Evolutionary conservation across 1,140 invertebrate species (phyloP).

Genomic region (Aplysia californica): DNA sequence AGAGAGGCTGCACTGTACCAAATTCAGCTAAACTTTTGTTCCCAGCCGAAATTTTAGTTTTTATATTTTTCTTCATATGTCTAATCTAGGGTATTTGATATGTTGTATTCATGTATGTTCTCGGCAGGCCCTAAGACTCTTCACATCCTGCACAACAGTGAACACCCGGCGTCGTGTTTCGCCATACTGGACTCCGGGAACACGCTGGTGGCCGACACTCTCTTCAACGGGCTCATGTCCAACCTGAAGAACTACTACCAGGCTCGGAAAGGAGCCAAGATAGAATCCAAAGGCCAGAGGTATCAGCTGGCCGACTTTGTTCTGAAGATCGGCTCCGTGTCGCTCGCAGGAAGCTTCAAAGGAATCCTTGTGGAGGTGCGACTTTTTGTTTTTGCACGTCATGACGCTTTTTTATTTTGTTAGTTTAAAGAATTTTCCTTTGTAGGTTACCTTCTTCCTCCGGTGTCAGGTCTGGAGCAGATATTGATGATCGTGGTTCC

Average conservation of each 20-base stretch:
- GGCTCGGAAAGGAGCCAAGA: constrained; percentile 80
- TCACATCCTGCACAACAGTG: constrained; percentile 93
- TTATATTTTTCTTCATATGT: too few relatives aligned
- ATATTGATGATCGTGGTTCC: too few relatives aligned
- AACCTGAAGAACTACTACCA: constrained; percentile 89
- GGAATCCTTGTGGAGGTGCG: constrained; percentile 91
- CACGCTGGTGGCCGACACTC: constrained; percentile 86
- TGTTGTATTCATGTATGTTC: too few relatives aligned
- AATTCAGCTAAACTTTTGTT: too few relatives aligned
- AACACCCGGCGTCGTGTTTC: constrained; percentile 94
- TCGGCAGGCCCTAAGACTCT: constrained; percentile 71
- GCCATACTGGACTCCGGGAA: constrained; percentile 86
- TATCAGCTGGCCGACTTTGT: constrained; percentile 95
- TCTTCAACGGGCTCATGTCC: constrained; percentile 91
- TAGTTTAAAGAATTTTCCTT: too few relatives aligned
- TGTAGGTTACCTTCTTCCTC: too few relatives aligned
- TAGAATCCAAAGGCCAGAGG: constrained; percentile 91
- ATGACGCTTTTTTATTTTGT: not conserved
- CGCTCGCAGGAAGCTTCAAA: constrained; percentile 88
- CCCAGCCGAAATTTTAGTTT: too few relatives aligned
- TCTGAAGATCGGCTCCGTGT: constrained; percentile 92
- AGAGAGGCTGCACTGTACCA: too few relatives aligned
- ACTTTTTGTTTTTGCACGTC: too few relatives aligned
- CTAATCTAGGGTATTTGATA: too few relatives aligned
- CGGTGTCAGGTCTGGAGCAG: too few relatives aligned